Base-by-base conservation (phyloP, 2,888 invertebrate species). In the Megaustenia siamemsis region DNA sequence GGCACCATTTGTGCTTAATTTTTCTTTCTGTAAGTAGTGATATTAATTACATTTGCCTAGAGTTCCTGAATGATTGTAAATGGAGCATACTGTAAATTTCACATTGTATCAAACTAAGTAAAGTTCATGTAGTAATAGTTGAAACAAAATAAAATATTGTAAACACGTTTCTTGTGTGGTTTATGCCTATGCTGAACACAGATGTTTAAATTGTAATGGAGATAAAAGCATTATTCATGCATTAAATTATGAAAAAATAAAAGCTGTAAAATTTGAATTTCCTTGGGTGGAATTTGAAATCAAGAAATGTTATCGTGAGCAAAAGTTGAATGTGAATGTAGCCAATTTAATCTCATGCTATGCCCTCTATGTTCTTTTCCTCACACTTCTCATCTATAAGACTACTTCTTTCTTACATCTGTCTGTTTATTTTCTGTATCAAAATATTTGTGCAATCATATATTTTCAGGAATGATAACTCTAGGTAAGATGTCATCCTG, bases 401-500 rank as follows among this genome's bases (percentile, higher is more conserved):
- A 68, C 68, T 68, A 18, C 38, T 35, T 63, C 63, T 63, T 63
- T 63, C 28, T 63, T 5, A 2, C 28, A 5, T n/a, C 32, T 63
- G 5, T 63, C 28, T 63, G n/a, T 3, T 68, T 12, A 32, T 63
- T 63, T 63, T 60, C 32, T 69, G 40, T 8, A 69, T 69, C 69
- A 40, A 71, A 40, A n/a, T 71, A 38, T 40, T 38, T 71, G 40
- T 69, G 40, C 69, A 10, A 43, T 71, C 45, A 71, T 71, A n/a
- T n/a, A 43, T 75, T 75, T 75, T 75, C 75, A 75, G 75, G 75
- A 32, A 75, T 71, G n/a, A 24, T n/a, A 53, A 28, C n/a, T 75
- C 75, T 75, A 75, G 75, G 75, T 75, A 45, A 15, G 75, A 75
- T 53, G 75, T 49, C 75, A 75, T 53, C 75, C 71, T 38, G 43